These are phyloP conservation scores for Corythaixoides concolor DNA, from an alignment of 2,113 vertebrate genomes.

Conservation along the genomic window DNA sequence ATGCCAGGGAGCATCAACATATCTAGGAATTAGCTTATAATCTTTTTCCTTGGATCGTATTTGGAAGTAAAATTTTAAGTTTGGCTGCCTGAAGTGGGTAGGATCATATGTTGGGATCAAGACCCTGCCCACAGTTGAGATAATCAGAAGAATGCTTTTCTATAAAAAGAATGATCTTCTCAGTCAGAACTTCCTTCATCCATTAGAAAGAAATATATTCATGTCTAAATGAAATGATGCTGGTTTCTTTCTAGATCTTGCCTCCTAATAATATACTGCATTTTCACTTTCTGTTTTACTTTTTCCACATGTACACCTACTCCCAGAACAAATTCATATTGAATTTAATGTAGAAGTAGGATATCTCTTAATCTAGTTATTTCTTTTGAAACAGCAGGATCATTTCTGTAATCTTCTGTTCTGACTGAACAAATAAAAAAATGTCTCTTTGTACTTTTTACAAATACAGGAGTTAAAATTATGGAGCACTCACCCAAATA, in stretches of 20 bases:
- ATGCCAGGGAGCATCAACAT: not conserved
- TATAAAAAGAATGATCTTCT: not conserved
- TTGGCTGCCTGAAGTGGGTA: not conserved
- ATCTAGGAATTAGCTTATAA: not conserved
- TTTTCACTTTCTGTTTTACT: not conserved
- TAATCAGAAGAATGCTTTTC: not conserved
- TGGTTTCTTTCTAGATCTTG: not conserved
- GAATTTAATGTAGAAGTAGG: not conserved
- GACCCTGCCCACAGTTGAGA: not conserved
- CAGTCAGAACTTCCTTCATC: not conserved
- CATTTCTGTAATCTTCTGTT: slow-evolving; percentile 1
- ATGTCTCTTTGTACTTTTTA: not conserved
- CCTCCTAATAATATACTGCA: not conserved
- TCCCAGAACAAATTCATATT: not conserved
- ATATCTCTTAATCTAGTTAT: not conserved
- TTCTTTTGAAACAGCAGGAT: not conserved
- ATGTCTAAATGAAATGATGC: not conserved
- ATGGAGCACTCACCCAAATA: not conserved
- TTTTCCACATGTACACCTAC: not conserved
- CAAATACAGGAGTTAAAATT: not conserved
- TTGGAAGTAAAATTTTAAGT: not conserved
- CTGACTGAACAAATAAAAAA: not conserved
- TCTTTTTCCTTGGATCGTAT: not conserved
- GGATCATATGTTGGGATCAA: not conserved
- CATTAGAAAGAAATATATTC: not conserved